A percentile compares a stretch with the other conserved stretches of the same genome.
Conservation (phyloP, 2,888 invertebrate species). For the Idaea dimidiata region DNA sequence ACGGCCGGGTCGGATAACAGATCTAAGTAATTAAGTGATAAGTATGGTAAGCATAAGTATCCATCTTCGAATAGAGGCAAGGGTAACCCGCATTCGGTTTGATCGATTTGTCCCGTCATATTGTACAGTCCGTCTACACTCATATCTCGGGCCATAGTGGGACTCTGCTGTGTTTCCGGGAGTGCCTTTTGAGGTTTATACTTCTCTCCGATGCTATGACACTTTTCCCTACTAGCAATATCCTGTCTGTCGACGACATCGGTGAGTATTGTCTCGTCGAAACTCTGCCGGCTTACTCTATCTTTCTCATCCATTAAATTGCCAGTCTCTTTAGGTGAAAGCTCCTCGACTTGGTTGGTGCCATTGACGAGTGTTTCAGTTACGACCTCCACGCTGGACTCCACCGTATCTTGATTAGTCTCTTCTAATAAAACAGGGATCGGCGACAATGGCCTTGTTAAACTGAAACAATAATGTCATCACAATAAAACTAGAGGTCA, state of each 20-base stretch:
- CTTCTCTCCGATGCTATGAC: slow-evolving; percentile 75
- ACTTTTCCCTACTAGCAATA: slow-evolving; percentile 65
- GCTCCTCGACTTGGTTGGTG: slow-evolving; percentile 51
- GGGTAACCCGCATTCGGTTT: slow-evolving; percentile 92
- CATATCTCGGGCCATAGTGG: slow-evolving; percentile 85
- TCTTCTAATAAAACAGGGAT: slow-evolving; percentile 41
- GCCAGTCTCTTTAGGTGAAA: slow-evolving; percentile 67
- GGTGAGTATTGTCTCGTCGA: slow-evolving; percentile 61
- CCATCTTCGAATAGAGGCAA: slow-evolving; percentile 93
- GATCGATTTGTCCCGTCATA: slow-evolving; percentile 84
- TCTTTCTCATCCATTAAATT: slow-evolving; percentile 72
- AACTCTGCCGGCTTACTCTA: slow-evolving; percentile 66
- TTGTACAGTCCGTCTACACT: slow-evolving; percentile 83
- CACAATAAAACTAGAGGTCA: neutral
- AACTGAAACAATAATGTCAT: slow-evolving; percentile 42
- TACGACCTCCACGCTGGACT: slow-evolving; percentile 39
- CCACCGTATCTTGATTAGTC: slow-evolving; percentile 39
- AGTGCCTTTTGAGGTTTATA: slow-evolving; percentile 64
- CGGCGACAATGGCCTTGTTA: slow-evolving; percentile 69
- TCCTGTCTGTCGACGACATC: slow-evolving; percentile 66
- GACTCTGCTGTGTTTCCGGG: slow-evolving; percentile 70
- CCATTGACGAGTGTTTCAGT: slow-evolving; percentile 56
- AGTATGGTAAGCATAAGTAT: slow-evolving; percentile 96
- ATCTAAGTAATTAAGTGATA: slow-evolving; percentile 97
- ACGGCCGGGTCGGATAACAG: slow-evolving; percentile 93